These are phyloP conservation scores for Telmatochromis brichardi DNA, from an alignment of 2,113 vertebrate genomes.

Conservation along the genomic window DNA sequence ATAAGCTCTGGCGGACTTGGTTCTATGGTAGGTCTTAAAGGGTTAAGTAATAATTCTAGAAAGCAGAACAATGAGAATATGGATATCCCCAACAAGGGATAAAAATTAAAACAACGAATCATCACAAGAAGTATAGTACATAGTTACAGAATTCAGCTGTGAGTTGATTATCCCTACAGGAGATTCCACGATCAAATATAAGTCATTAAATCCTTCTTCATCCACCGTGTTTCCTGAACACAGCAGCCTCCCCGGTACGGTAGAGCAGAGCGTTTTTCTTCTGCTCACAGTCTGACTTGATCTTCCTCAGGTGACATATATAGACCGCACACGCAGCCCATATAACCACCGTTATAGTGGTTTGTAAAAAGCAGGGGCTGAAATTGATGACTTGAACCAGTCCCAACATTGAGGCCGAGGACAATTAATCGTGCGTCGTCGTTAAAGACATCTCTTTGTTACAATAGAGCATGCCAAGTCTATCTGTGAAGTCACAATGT, in stretches of 20 bases:
- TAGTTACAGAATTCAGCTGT: neutral
- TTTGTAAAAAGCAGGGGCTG: slow-evolving; percentile 20
- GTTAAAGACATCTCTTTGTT: slow-evolving; percentile 18
- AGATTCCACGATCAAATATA: neutral
- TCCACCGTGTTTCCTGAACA: neutral
- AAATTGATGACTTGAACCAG: slow-evolving; percentile 32
- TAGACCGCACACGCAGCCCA: slow-evolving; percentile 7
- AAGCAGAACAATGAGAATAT: neutral
- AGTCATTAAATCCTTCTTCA: neutral
- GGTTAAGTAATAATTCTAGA: neutral
- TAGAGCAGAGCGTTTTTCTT: neutral
- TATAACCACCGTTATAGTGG: slow-evolving; percentile 6
- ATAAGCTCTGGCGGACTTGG: too few relatives aligned
- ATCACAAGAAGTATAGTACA: neutral
- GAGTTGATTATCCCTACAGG: neutral
- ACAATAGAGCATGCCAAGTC: slow-evolving; percentile 30
- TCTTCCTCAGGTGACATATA: slow-evolving; percentile 39
- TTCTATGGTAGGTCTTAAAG: too few relatives aligned
- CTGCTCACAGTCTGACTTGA: neutral
- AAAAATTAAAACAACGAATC: neutral
- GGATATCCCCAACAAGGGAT: neutral
- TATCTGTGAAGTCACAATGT: slow-evolving; percentile 17
- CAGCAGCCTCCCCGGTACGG: neutral
- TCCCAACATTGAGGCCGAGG: neutral
- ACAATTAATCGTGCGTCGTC: slow-evolving; percentile 33